phyloP scores from a whole-genome alignment of 2,113 vertebrate species.

The Orientallactaga bullata region DNA sequence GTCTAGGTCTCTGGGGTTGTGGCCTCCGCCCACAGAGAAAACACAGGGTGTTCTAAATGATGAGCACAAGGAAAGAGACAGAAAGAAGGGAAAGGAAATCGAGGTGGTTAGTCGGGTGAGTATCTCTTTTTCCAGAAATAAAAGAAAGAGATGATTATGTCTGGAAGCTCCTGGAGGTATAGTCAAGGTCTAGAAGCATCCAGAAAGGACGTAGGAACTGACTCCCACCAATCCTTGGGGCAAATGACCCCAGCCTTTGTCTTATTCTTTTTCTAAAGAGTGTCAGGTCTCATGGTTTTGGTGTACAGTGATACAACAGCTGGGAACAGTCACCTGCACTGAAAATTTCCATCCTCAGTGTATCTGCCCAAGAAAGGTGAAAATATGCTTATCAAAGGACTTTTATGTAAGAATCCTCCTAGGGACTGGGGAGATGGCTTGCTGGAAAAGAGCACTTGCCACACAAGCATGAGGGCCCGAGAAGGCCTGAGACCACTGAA shows the following conservation, averaged over 20 bases:
- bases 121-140: slow-evolving; percentile 19
- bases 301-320: not conserved
- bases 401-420: not conserved
- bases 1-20: not conserved
- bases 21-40: slow-evolving; percentile 45
- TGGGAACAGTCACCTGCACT: not conserved
- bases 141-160: not conserved
- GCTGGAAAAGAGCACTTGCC: not conserved
- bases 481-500: no score
- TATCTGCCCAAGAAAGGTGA: not conserved
- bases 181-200: slow-evolving; percentile 12
- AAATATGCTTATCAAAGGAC: not conserved
- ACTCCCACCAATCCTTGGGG: not conserved
- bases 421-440: not conserved
- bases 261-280: not conserved
- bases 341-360: not conserved
- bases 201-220: not conserved
- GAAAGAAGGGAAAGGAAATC: not conserved
- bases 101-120: not conserved
- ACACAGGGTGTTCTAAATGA: not conserved
- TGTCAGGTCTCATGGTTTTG: not conserved
- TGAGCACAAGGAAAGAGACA: not conserved
- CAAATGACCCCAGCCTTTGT: not conserved
- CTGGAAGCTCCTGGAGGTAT: not conserved
- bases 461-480: not conserved